Percentiles rank a stretch among this genome's conserved stretches.
Evolutionary conservation across 2,113 vertebrate genomes (phyloP).

Genomic region (Platanista minor): DNA sequence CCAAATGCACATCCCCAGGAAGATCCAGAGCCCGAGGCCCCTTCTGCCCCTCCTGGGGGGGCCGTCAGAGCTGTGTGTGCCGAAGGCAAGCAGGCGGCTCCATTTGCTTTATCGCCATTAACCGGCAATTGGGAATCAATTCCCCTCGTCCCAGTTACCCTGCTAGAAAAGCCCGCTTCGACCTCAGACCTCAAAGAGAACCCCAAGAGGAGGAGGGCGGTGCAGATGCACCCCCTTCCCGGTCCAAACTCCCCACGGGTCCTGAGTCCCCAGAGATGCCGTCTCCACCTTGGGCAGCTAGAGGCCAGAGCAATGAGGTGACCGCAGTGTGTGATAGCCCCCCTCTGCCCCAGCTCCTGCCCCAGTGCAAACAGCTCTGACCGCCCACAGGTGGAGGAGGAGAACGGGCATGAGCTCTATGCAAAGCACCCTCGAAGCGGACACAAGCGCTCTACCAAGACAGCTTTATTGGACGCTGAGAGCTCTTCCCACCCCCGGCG

Average conservation of each 20-base stretch:
- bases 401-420: neutral
- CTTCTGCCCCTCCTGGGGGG: neutral
- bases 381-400: neutral
- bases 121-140: neutral
- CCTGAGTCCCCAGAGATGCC: neutral
- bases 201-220: neutral
- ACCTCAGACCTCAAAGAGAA: conserved; percentile 1
- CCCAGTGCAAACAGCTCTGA: conserved; percentile 48
- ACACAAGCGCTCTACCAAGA: conserved; percentile 17
- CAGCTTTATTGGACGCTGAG: conserved; percentile 49
- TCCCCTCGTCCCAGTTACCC: rapidly evolving
- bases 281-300: neutral
- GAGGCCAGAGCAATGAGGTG: neutral
- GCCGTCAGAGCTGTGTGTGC: conserved; percentile 47
- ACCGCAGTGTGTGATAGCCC: neutral
- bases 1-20: neutral
- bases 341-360: neutral
- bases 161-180: neutral
- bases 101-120: neutral
- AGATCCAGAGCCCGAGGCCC: neutral
- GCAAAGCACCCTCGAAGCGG: conserved; percentile 29
- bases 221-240: neutral
- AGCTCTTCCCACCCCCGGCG: neutral
- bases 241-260: neutral
- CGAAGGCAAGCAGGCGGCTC: neutral